Evolutionary conservation across 2,888 invertebrate species (phyloP).

Genomic region (Diplazon laetatorius): DNA sequence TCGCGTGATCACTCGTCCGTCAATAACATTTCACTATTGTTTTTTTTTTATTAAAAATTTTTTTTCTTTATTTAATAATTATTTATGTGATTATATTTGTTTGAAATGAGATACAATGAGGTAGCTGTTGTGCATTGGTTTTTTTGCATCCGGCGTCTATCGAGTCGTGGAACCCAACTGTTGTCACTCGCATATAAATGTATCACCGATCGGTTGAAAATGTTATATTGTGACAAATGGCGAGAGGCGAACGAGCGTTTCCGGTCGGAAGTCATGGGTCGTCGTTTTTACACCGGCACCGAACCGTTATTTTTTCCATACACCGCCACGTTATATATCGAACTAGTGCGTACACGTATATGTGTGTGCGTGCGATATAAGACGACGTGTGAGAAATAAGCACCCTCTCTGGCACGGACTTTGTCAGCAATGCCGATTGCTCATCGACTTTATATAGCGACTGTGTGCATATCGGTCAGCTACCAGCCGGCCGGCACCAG

Average conservation of each 20-base stretch:
- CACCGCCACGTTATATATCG: neutral
- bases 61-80: neutral
- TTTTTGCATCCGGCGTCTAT: constrained; percentile 6
- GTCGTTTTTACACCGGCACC: neutral
- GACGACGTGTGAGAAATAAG: constrained; percentile 3
- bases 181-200: constrained; percentile 1
- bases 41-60: neutral
- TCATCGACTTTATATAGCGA: constrained; percentile 26
- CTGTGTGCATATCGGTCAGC: constrained; percentile 4
- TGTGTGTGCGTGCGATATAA: too few species aligned
- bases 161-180: neutral
- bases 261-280: constrained; percentile 19
- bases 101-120: too few species aligned
- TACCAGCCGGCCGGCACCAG: neutral
- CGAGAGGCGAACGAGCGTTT: constrained; percentile 5
- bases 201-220: neutral
- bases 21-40: constrained; percentile 2
- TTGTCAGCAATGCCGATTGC: constrained; percentile 7
- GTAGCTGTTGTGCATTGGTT: too few species aligned
- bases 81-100: neutral
- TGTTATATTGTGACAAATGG: constrained; percentile 6
- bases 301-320: constrained; percentile 22
- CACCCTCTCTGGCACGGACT: neutral
- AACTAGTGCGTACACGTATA: too few species aligned
- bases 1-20: neutral